phyloP scores from a whole-genome alignment of 2,888 invertebrate genomes.

The Odontothrips loti region DNA sequence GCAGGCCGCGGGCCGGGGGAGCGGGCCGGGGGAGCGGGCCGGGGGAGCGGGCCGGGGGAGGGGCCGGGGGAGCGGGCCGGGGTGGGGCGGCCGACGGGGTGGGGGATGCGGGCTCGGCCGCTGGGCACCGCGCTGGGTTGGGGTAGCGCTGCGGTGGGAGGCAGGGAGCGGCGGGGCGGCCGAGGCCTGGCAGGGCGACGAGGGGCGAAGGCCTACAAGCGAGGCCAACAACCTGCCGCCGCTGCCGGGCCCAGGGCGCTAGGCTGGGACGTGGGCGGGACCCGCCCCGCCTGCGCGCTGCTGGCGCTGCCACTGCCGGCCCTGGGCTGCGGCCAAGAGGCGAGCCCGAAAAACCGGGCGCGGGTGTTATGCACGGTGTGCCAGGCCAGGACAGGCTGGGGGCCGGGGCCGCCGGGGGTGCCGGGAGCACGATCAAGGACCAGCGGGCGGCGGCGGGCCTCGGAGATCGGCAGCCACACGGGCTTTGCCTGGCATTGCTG shows the following conservation, averaged over 20 bases:
- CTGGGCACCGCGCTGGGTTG: neutral
- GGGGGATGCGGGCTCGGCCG: too few relatives aligned
- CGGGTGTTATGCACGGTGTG: neutral
- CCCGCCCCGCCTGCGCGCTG: neutral
- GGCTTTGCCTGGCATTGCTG: neutral
- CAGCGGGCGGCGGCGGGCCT: neutral
- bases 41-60: neutral
- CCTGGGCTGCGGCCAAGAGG: neutral
- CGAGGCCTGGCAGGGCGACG: neutral
- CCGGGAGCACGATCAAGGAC: neutral
- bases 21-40: neutral
- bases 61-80: neutral
- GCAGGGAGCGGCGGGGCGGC: neutral
- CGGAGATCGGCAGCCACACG: neutral
- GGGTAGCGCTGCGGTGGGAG: neutral
- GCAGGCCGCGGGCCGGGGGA: neutral
- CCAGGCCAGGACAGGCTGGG: neutral
- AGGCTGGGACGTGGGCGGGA: neutral
- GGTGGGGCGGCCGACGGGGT: neutral
- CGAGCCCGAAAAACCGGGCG: neutral
- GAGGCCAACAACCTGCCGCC: neutral
- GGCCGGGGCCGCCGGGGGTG: neutral
- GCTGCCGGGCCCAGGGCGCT: neutral
- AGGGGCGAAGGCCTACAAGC: slow-evolving; percentile 20
- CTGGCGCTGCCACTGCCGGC: neutral